Evolutionary conservation across 1,140 invertebrate species (phyloP), one percentile per base, ranked within the genome.

Genomic region (Drosophila pectinifera): DNA sequence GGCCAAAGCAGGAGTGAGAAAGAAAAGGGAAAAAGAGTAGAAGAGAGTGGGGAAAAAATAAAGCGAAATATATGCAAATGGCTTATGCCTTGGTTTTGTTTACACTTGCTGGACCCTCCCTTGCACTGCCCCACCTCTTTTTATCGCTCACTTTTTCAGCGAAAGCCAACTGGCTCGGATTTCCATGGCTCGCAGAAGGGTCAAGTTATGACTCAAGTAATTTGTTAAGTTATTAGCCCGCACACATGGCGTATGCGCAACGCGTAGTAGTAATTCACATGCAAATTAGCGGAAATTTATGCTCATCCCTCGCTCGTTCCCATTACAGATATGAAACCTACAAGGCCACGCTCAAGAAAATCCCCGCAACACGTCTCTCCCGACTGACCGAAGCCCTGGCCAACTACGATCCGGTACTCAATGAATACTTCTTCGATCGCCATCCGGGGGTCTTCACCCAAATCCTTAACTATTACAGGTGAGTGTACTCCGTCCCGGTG

Each of bases 391-490:
- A 98, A 92, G 96, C 96, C 20, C 93, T 98, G 70, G 97, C 96
- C 78, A 99, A 98, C 93, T 99, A 99, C 93, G 98, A 99, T 94
- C 97, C 97, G 4, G 96, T 98, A 73, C 94, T 99, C 73, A 99
- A 99, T 93, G 98, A 99, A 93, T 99, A 99, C 94, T 99, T 99
- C 95, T 99, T 99, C 93, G 98, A 99, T 93, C 93, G 98, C 68
- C 98, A 99, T 94, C 98, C 98, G 0, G 98, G 98, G 4, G 98
- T 99, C 49, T 99, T 99, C 93, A 98, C 97, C 49, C 98, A 97
- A 94, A 96, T 98, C 73, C 95, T 97, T 86, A 97, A 97, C 92
- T 98, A 97, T 92, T 97, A 97, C 94, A 96, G 95, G 95, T 95
- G 91, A 85, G 74, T 46, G 14, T 18, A 20, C 3, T 8, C 8